phyloP scores from a whole-genome alignment of 2,888 invertebrate species.

The Aproaerema taeniolella region DNA sequence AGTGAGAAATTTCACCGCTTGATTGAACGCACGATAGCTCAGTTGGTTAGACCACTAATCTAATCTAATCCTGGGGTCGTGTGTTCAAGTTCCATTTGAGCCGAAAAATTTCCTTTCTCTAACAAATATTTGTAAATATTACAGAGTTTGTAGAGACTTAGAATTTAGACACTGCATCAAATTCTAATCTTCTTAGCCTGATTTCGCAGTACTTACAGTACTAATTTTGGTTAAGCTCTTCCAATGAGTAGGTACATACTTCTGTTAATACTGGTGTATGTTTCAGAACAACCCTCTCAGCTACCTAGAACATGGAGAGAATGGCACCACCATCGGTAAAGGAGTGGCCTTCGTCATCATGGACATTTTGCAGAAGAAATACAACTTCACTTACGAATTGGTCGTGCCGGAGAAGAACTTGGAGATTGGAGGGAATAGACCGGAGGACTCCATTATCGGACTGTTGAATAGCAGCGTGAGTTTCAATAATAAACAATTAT shows the following conservation, averaged over 20 bases:
- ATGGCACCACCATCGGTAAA: slow-evolving; percentile 77
- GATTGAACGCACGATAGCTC: too few relatives aligned
- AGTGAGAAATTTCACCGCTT: too few relatives aligned
- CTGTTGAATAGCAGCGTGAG: slow-evolving; percentile 79
- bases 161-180: too few relatives aligned
- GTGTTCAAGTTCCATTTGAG: too few relatives aligned
- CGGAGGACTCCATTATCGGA: slow-evolving; percentile 79
- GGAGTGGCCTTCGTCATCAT: slow-evolving; percentile 87
- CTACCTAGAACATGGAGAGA: slow-evolving; percentile 57
- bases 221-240: not conserved
- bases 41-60: too few relatives aligned
- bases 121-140: not conserved
- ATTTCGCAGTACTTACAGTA: not conserved
- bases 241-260: not conserved
- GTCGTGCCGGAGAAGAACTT: slow-evolving; percentile 79
- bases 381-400: slow-evolving; percentile 86
- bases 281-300: slow-evolving; percentile 80
- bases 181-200: too few relatives aligned
- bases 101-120: not conserved
- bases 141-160: not conserved
- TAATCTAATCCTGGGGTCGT: too few relatives aligned
- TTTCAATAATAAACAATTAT: slow-evolving; percentile 11
- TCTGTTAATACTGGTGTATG: not conserved
- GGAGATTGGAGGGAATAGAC: slow-evolving; percentile 76
- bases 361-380: slow-evolving; percentile 80